Evolutionary conservation across 2,888 invertebrate genomes (phyloP), one percentile per base, ranked within the genome.

Genomic region (Ctenicera cuprea): DNA sequence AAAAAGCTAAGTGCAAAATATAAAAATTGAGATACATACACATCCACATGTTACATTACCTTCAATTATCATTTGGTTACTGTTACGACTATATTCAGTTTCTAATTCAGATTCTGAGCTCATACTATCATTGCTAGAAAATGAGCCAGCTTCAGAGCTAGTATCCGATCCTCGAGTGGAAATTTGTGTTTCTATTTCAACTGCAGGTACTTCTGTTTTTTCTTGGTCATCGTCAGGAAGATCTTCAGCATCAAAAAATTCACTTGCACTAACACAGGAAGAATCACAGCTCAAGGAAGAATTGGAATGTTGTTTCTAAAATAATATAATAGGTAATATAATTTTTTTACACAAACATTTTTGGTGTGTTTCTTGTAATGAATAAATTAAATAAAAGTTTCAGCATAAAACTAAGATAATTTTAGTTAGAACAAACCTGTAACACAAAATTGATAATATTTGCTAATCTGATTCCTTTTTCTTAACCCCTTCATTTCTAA

Each of bases 231-330:
- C 79, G 3, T 72, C 72, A 8, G 84, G 83, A 45, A 89, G 85
- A 79, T 94, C 94, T 83, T 94, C 93, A 0, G 95, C 95, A 86
- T 95, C 95, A 84, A 94, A 94, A 88, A 94, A 95, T 86, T 95
- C 94, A 0, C 93, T 92, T 0, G 92, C 92, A 71, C 93, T 93
- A 22, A 93, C 90, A 80, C 94, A 92, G 0, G 94, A 94, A 22
- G 94, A 94, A 82, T 94, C 94, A 86, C 93, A 93, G 84, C 94
- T 94, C 54, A 93, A 86, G 0, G 93, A 93, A 82, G 90, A 90
- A 90, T 76, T 69, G 30, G 76, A 90, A 76, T 90, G 65, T 38
- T 67, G 70, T 20, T 70, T 76, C 73, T 62, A 52, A n/a, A 76
- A 57, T 30, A 68, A 38, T 20, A 12, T 20, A 37, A 59, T n/a